These are phyloP conservation scores for Mesoclemmys tuberculata DNA, from an alignment of 2,113 vertebrate genomes.

Conservation along the genomic window DNA sequence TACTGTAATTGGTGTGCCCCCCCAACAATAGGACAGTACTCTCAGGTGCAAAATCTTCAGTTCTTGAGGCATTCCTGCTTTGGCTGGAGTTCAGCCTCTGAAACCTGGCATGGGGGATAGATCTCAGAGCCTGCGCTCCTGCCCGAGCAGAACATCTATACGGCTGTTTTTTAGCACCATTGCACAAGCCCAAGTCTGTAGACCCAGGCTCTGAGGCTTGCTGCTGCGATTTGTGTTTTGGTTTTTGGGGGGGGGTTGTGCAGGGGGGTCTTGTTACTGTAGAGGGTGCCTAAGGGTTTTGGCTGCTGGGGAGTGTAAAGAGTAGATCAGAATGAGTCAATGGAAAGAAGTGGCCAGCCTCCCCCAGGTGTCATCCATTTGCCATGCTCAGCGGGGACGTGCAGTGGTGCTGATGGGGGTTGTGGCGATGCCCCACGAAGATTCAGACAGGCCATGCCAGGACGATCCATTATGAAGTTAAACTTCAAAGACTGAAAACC, in stretches of 20 bases:
- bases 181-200: background rate
- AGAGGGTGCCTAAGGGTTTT: background rate
- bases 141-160: background rate
- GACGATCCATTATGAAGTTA: background rate
- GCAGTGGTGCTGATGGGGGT: background rate
- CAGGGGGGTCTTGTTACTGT: accelerated
- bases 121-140: background rate
- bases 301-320: background rate
- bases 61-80: background rate
- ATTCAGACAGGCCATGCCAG: background rate
- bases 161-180: background rate
- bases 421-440: background rate
- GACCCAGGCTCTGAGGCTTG: background rate
- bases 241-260: background rate
- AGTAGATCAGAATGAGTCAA: background rate
- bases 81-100: background rate
- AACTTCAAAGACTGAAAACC: background rate
- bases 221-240: background rate
- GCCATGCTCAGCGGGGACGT: background rate
- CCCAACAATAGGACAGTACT: background rate
- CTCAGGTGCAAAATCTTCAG: background rate
- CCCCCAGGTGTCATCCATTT: background rate
- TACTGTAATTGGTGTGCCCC: background rate
- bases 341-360: conserved; percentile 22
- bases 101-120: background rate